phyloP scores from a whole-genome alignment of 2,797 vertebrate genomes.

The Atherinosoma microstoma region DNA sequence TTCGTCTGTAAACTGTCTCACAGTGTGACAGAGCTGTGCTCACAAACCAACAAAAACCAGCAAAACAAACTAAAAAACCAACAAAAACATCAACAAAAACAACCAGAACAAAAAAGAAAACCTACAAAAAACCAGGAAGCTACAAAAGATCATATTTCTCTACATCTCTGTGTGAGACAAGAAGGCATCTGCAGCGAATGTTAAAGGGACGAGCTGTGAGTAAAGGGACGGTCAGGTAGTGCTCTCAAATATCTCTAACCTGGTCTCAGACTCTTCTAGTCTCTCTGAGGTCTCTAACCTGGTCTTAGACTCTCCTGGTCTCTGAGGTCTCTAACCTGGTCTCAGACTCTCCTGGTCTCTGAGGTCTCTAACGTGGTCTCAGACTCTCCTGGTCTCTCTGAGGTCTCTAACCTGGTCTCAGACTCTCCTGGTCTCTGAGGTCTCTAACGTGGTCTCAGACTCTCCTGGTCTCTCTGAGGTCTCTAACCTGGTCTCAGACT shows the following conservation, averaged over 20 bases:
- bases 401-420: no score
- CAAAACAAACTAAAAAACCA: no score
- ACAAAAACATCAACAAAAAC: neutral
- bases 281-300: neutral
- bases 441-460: no score
- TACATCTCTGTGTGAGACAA: slow-evolving; percentile 50
- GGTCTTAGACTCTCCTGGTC: no score
- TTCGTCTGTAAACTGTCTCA: slow-evolving; percentile 33
- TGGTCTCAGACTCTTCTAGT: neutral
- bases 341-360: no score
- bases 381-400: no score
- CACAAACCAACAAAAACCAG: neutral
- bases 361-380: no score
- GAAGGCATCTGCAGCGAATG: slow-evolving; percentile 76
- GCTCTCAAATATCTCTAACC: slow-evolving; percentile 7
- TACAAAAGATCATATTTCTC: slow-evolving; percentile 47
- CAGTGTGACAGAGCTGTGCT: slow-evolving; percentile 43
- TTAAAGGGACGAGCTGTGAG: slow-evolving; percentile 82
- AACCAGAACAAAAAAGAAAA: neutral
- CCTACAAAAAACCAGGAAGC: slow-evolving; percentile 35
- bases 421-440: no score
- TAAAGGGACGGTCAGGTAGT: slow-evolving; percentile 67
- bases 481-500: no score
- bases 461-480: no score
- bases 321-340: no score